A percentile compares a stretch with the other conserved stretches of the same genome.
phyloP scores from a whole-genome alignment of 1,140 invertebrate species.

The Zophobas morio region DNA sequence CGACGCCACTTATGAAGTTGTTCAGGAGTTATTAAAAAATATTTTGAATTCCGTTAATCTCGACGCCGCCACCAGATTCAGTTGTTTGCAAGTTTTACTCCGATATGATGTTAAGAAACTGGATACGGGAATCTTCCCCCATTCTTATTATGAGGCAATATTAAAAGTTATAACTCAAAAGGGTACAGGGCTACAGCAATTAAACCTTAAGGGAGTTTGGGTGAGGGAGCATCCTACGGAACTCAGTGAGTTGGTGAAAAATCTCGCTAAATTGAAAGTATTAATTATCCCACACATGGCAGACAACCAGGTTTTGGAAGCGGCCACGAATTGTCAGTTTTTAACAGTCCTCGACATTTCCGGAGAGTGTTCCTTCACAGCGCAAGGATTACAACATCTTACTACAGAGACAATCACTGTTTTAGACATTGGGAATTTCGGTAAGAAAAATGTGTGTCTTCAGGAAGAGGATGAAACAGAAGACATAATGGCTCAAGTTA shows the following conservation, averaged over 20 bases:
- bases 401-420: constrained; percentile 72
- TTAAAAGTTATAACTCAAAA: constrained; percentile 74
- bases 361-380: constrained; percentile 69
- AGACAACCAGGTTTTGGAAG: constrained; percentile 76
- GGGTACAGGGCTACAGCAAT: constrained; percentile 72
- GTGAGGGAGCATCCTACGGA: constrained; percentile 75
- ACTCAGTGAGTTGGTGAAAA: constrained; percentile 73
- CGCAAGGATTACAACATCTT: constrained; percentile 52
- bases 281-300: constrained; percentile 78
- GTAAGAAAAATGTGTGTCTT: constrained; percentile 76
- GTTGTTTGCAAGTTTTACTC: constrained; percentile 73
- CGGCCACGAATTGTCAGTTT: constrained; percentile 71
- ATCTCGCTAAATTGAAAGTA: constrained; percentile 71
- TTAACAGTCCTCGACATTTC: constrained; percentile 76
- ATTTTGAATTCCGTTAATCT: constrained; percentile 75
- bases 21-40: constrained; percentile 75
- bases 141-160: constrained; percentile 77
- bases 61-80: constrained; percentile 76
- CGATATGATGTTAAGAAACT: constrained; percentile 75
- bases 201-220: constrained; percentile 80
- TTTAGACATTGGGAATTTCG: constrained; percentile 76
- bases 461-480: constrained; percentile 65
- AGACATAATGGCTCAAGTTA: constrained; percentile 70
- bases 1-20: constrained; percentile 69
- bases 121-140: constrained; percentile 77